Base-by-base conservation (phyloP, 2,888 invertebrate genomes). In the Ptychoptera contaminata region DNA sequence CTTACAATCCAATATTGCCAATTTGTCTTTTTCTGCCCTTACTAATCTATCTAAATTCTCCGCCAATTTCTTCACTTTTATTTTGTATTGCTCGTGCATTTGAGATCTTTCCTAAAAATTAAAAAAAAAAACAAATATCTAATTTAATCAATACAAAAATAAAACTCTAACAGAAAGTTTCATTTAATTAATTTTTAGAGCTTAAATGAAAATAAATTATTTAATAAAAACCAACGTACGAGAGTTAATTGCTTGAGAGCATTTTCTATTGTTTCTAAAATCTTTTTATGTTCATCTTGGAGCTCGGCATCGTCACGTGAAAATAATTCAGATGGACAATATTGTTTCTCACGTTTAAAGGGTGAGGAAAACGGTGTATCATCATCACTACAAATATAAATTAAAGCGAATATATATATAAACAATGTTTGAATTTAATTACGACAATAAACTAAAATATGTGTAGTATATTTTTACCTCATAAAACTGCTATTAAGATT, bases 261-360 rank as follows among this genome's bases (percentile, higher is more conserved):
- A 67, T 80, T 81, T 56, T 80, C 79, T 48, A 74, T 52, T 65
- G 75, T 53, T 54, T 82, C 79, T 1, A 85, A 65, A 58, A 79
- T 77, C 52, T 72, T 74, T 57, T 85, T 56, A 52, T 65, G 69
- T 54, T 79, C 79, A 23, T 73, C 73, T 55, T 78, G 78, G 38
- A 79, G 67, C 44, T 78, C 74, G 12, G 60, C 65, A 58, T 74
- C 77, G 52, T 76, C 76, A 0, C 71, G 67, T 41, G 67, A 29
- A 7, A 61, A 61, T 38, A 53, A 59, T 32, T 62, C 59, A 16
- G 62, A 62, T 1, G 65, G 63, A 41, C 29, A 60, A 48, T 65
- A 65, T 46, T 64, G 64, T 9, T 64, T 60, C 0, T 58, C 56
- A 16, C 43, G 35, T 45, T 62, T 62, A 39, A 51, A 56, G 0